Evolutionary conservation across 2,797 vertebrate species (phyloP), one percentile per base, ranked within the genome.

Genomic region (Anomalospiza imberbis): DNA sequence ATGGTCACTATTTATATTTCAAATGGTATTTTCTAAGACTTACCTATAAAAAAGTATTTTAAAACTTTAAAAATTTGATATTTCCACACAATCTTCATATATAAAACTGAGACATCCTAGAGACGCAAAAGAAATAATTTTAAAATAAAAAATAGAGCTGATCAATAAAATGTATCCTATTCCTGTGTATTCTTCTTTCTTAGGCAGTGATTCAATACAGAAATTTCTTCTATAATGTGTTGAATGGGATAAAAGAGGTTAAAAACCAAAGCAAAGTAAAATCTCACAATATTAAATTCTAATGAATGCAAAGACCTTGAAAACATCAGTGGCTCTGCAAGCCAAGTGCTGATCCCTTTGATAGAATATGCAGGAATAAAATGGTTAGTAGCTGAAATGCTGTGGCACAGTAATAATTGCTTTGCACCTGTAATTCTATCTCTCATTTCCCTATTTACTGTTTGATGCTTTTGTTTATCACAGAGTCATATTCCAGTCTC

Each of bases 221-320:
- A 36, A 26, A 21, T 74, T 89, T 71, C 20, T 76, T 92, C 47
- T 28, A 72, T 61, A 47, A 48, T 68, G 5, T 42, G 12, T 25
- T 85, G 38, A 53, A 66, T 75, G 40, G 89, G 95, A 95, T 71
- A 88, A 96, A 94, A 97, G 28, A 80, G 70, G 38, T 61, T 87
- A 72, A 92, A 93, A 91, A 40, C 9, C 26, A 87, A 54, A 89
- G 19, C 36, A 88, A 91, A 91, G 9, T n/a, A 93, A 93, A 85
- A 72, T 42, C 76, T 81, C 50, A 88, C 38, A 74, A 80, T 77
- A 88, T 94, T 94, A 95, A 97, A 96, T 88, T 91, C 58, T 92
- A 96, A 97, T 94, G 91, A 97, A 95, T 95, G 70, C 87, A 97
- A 97, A 97, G 89, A 94, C 91, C 91, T 97, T 97, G 94, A 97